Evolutionary conservation across 2,113 vertebrate genomes (phyloP).

Genomic region (Hassar affinis): DNA sequence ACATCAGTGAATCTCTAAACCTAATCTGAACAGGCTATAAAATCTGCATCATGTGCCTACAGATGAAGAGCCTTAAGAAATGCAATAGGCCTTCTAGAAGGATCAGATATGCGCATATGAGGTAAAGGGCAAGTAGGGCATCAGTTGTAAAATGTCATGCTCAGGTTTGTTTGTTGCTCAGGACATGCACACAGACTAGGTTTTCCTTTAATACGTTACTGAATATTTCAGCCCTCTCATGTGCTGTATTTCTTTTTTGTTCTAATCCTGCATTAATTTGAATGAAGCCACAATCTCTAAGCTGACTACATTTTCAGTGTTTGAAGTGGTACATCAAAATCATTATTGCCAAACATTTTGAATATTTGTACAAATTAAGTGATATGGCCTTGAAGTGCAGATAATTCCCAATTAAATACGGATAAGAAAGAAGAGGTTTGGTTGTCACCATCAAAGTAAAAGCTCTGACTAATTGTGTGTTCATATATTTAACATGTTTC

Average conservation of each 20-base stretch:
- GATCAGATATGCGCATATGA: background rate
- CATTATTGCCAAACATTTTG: background rate
- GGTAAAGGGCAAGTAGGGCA: constrained; percentile 14
- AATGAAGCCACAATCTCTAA: constrained; percentile 16
- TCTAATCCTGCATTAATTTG: constrained; percentile 15
- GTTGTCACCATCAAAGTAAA: background rate
- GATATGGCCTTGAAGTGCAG: background rate
- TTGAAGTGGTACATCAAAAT: background rate
- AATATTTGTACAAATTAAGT: background rate
- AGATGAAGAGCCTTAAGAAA: background rate
- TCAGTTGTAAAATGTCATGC: constrained; percentile 22
- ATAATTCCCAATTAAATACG: background rate
- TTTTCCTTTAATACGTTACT: constrained; percentile 40
- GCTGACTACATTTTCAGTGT: background rate
- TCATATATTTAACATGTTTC: background rate
- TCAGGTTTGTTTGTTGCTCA: constrained; percentile 14
- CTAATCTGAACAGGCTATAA: constrained; percentile 3
- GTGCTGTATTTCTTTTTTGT: constrained; percentile 35
- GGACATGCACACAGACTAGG: constrained; percentile 16
- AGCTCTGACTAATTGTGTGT: background rate
- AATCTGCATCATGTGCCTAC: background rate
- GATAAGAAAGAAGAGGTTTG: background rate
- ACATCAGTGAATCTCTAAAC: background rate
- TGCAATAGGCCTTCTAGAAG: background rate
- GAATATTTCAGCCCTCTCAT: constrained; percentile 38